Evolutionary conservation across 2,113 vertebrate genomes (phyloP), one percentile per base, ranked within the genome.

Genomic region (Melanostigma gelatinosum): DNA sequence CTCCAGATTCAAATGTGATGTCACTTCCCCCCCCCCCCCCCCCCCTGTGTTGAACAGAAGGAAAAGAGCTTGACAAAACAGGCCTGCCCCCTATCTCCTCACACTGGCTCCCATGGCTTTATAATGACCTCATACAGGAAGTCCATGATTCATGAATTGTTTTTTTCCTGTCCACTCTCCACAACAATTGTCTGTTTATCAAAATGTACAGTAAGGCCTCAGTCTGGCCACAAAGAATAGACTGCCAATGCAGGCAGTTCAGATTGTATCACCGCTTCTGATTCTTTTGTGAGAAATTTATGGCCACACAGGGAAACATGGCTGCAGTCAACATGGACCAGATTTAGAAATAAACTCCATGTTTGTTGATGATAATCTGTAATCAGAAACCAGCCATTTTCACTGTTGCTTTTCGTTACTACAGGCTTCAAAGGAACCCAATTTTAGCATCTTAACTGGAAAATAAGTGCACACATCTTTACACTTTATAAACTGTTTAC

Each of bases 41-140:
- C 24, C 24, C 24, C 24, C 24, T 91, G 83, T 82, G 84, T 81
- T 80, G 69, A 92, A 83, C 87, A 91, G 86, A 91, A 84, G 89
- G 87, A 90, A 91, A 89, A 85, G 74, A 85, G 89, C 85, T 92
- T 87, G 93, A 92, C 88, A 88, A 91, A 91, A 93, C 91, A 94
- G 87, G 87, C 91, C 85, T 79, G 83, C 72, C 80, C 80, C 81
- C 77, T 90, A 91, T 94, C 92, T 91, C 75, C 76, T 86, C 87
- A 71, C 79, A 82, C 85, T 77, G 84, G 58, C 85, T 93, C 86
- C 87, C 88, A 88, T 90, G 85, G 87, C 80, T 82, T 83, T 87
- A 87, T 84, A 77, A 94, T 94, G 92, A 94, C 88, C 91, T 94
- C 93, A 94, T 88, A 85, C 87, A 91, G 93, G 94, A 95, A 94